A percentile compares a stretch with the other conserved stretches of the same genome.
These are phyloP conservation scores for Protobothrops mucrosquamatus DNA, from an alignment of 2,113 vertebrate species.

Conservation along the genomic window DNA sequence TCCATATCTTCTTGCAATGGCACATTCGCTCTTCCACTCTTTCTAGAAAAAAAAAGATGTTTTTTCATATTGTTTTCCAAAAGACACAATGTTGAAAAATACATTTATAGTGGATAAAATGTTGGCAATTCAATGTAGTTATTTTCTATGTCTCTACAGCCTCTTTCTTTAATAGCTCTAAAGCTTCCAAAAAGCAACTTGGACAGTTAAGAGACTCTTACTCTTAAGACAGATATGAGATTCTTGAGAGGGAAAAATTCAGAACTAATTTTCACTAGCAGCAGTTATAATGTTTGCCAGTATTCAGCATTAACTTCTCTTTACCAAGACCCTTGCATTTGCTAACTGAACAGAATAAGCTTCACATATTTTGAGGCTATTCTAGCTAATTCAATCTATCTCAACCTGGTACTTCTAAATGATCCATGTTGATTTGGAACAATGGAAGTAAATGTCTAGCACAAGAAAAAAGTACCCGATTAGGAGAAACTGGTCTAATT, in stretches of 20 bases:
- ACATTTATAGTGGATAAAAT: neutral
- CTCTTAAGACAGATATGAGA: neutral
- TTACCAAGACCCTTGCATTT: neutral
- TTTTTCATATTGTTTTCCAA: neutral
- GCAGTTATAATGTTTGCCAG: neutral
- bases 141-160: neutral
- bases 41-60: neutral
- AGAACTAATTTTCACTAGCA: neutral
- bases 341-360: neutral
- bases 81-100: neutral
- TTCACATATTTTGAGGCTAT: neutral
- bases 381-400: too few relatives aligned
- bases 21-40: neutral
- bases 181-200: neutral
- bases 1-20: neutral
- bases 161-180: neutral
- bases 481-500: neutral
- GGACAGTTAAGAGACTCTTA: neutral
- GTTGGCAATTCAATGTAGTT: neutral
- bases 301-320: neutral
- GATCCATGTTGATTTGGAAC: neutral
- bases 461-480: neutral
- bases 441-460: neutral
- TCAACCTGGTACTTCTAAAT: neutral
- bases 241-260: neutral